Conservation (phyloP, 2,113 vertebrate species). For the Oriolus oriolus region DNA sequence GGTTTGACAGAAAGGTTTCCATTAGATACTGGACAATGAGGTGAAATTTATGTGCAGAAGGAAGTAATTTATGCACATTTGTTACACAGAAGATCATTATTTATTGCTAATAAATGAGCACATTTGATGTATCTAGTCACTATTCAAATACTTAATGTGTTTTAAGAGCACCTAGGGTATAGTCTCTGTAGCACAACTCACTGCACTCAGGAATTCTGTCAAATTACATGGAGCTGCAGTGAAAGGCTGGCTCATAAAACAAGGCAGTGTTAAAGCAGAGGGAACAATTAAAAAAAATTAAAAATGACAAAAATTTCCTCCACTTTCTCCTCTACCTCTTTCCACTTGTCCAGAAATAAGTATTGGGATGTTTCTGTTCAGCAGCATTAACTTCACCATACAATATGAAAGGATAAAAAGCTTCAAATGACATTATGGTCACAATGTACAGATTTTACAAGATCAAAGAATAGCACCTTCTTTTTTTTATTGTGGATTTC, state of each 20-base stretch:
- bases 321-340: neutral
- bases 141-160: neutral
- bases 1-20: neutral
- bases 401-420: neutral
- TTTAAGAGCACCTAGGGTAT: constrained; percentile 13
- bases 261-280: neutral
- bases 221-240: neutral
- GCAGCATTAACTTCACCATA: neutral
- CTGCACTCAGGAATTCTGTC: neutral
- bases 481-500: neutral
- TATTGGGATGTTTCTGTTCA: neutral
- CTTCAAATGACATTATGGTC: neutral
- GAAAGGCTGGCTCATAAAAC: neutral
- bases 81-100: constrained; percentile 29
- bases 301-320: neutral
- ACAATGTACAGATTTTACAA: neutral
- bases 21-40: neutral
- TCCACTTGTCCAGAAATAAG: neutral
- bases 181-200: neutral
- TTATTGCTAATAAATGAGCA: constrained; percentile 59
- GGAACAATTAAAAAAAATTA: neutral
- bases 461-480: neutral
- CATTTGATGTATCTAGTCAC: constrained; percentile 38
- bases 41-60: neutral
- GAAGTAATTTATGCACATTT: constrained; percentile 29